A percentile compares a stretch with the other conserved stretches of the same genome.
phyloP scores from a whole-genome alignment of 2,888 invertebrate genomes.

The Mesoligia furuncula region DNA sequence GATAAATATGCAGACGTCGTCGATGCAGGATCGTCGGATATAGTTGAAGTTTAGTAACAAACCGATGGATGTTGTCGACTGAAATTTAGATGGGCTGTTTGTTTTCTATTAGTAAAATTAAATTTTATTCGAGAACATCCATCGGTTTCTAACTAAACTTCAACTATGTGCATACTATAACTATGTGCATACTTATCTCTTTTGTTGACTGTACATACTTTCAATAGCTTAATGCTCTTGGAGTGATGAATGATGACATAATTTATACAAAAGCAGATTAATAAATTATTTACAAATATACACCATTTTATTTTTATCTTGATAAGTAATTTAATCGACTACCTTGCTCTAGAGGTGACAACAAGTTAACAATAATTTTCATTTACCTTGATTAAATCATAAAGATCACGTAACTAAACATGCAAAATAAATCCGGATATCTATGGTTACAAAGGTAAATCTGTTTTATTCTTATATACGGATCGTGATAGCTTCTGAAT shows the following conservation, averaged over 20 bases:
- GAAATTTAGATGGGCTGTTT: too few relatives aligned
- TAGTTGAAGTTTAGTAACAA: too few relatives aligned
- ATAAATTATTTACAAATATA: not conserved
- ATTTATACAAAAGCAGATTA: not conserved
- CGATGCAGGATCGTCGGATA: too few relatives aligned
- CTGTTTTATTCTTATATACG: slow-evolving; percentile 8
- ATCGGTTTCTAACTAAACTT: too few relatives aligned
- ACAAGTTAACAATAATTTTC: not conserved
- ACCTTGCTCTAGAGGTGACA: not conserved
- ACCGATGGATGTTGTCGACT: too few relatives aligned
- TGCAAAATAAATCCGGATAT: slow-evolving; percentile 8
- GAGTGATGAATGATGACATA: not conserved
- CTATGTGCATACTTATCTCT: too few relatives aligned
- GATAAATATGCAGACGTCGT: too few relatives aligned
- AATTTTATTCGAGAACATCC: too few relatives aligned
- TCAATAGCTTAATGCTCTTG: not conserved
- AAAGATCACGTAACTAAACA: slow-evolving; percentile 5
- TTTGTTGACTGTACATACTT: not conserved
- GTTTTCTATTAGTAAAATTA: too few relatives aligned
- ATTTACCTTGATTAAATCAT: not conserved
- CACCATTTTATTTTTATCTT: not conserved
- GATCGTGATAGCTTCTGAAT: slow-evolving; percentile 9
- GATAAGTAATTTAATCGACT: not conserved
- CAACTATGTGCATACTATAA: too few relatives aligned
- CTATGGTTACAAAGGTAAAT: too few relatives aligned